These are phyloP conservation scores for Pyrrhosoma nymphula DNA, from an alignment of 2,888 invertebrate genomes.

Conservation along the genomic window DNA sequence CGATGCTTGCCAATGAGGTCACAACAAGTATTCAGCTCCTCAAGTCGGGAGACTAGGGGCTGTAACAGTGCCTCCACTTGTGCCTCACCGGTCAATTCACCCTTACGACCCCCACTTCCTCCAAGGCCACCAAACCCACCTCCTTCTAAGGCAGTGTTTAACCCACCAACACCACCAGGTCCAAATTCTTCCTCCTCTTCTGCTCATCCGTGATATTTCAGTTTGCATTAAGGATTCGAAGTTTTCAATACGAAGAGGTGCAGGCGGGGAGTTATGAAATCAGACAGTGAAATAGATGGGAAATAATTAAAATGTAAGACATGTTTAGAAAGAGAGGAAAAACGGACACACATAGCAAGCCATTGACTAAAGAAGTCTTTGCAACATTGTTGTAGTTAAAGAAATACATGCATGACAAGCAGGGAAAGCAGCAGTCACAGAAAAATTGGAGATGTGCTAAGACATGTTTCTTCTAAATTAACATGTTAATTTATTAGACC, in stretches of 20 bases:
- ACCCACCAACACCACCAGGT: constrained; percentile 79
- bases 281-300: constrained; percentile 29
- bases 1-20: constrained; percentile 95
- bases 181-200: constrained; percentile 87
- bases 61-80: constrained; percentile 80
- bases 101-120: constrained; percentile 79
- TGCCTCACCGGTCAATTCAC: constrained; percentile 74
- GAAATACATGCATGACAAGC: constrained; percentile 13
- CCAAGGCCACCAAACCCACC: constrained; percentile 82
- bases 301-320: constrained; percentile 34
- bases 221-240: constrained; percentile 39
- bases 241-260: constrained; percentile 25
- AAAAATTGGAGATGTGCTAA: background rate
- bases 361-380: background rate
- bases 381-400: background rate
- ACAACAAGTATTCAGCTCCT: constrained; percentile 94
- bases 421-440: background rate
- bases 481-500: background rate
- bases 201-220: constrained; percentile 73
- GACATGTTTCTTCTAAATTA: background rate
- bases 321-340: background rate
- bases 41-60: constrained; percentile 87
- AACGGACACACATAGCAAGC: background rate
- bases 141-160: constrained; percentile 82
- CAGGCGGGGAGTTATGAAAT: constrained; percentile 53